Evolutionary conservation across 2,113 vertebrate species (phyloP).

Genomic region (Oenanthe oenanthe): DNA sequence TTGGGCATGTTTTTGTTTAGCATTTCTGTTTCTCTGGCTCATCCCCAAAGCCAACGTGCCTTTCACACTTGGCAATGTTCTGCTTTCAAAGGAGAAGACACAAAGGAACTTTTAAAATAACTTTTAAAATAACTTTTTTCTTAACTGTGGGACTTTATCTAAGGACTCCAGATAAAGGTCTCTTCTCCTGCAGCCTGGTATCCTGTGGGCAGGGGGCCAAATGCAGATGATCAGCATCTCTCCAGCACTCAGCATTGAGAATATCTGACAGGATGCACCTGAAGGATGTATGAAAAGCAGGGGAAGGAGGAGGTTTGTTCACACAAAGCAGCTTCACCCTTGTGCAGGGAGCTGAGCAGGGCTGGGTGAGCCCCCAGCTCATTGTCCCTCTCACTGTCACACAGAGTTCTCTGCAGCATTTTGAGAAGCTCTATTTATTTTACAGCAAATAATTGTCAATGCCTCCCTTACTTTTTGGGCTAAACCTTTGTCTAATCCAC

Average conservation of each 20-base stretch:
- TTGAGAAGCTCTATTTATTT: neutral
- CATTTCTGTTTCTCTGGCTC: neutral
- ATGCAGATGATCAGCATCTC: neutral
- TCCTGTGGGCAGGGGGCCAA: constrained; percentile 48
- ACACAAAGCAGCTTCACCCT: constrained; percentile 2
- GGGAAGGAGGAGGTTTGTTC: neutral
- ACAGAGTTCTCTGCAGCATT: neutral
- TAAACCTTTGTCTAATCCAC: neutral
- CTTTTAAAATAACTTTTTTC: neutral
- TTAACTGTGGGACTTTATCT: neutral
- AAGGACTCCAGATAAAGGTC: neutral
- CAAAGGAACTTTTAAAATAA: neutral
- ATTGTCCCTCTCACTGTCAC: rapidly evolving
- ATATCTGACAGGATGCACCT: constrained; percentile 70
- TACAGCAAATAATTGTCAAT: neutral
- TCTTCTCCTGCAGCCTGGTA: neutral
- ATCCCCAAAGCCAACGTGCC: rapidly evolving
- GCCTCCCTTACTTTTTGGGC: neutral
- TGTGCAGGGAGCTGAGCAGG: neutral
- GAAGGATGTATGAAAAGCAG: constrained; percentile 52
- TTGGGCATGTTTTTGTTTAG: neutral
- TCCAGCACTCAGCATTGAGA: neutral
- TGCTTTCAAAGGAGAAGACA: neutral
- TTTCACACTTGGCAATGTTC: neutral
- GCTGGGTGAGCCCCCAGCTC: neutral